Conservation (phyloP, 1,140 invertebrate genomes). For the Atta cephalotes region DNA sequence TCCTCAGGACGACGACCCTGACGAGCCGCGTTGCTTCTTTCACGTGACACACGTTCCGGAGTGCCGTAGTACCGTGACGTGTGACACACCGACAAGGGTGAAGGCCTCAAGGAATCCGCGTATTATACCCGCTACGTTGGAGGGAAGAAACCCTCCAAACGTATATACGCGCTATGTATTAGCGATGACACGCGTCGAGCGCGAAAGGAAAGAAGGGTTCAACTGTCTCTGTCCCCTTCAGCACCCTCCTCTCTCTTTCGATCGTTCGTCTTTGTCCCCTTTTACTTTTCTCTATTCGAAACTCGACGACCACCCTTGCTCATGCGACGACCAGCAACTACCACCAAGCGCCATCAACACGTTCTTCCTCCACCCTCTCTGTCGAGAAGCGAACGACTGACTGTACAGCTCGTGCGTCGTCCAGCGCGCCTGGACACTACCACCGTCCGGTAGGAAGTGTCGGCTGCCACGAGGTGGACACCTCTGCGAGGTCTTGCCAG, state of each 20-base stretch:
- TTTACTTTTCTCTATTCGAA: neutral
- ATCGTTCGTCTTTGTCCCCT: slow-evolving; percentile 3
- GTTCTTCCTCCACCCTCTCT: slow-evolving; percentile 46
- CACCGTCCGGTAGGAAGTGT: slow-evolving; percentile 75
- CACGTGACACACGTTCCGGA: slow-evolving; percentile 46
- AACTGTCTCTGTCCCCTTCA: slow-evolving; percentile 58
- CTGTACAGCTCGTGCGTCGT: slow-evolving; percentile 62
- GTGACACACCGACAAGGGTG: slow-evolving; percentile 58
- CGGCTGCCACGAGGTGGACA: slow-evolving; percentile 75
- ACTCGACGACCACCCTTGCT: slow-evolving; percentile 40
- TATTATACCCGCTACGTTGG: slow-evolving; percentile 58
- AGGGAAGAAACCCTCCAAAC: slow-evolving; percentile 76
- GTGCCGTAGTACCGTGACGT: slow-evolving; percentile 37
- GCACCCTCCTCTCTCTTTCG: slow-evolving; percentile 22
- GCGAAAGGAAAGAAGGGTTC: slow-evolving; percentile 66
- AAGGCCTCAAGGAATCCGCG: slow-evolving; percentile 68
- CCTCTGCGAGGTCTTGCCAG: slow-evolving; percentile 72
- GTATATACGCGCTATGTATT: slow-evolving; percentile 70
- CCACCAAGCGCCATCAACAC: slow-evolving; percentile 54
- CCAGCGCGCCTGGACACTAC: slow-evolving; percentile 72
- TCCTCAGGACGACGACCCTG: slow-evolving; percentile 64
- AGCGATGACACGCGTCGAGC: slow-evolving; percentile 64
- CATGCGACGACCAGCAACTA: slow-evolving; percentile 8
- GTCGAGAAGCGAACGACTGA: slow-evolving; percentile 58
- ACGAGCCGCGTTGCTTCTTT: slow-evolving; percentile 43